Conservation (phyloP, 2,888 invertebrate species). For the Sesia apiformis region DNA sequence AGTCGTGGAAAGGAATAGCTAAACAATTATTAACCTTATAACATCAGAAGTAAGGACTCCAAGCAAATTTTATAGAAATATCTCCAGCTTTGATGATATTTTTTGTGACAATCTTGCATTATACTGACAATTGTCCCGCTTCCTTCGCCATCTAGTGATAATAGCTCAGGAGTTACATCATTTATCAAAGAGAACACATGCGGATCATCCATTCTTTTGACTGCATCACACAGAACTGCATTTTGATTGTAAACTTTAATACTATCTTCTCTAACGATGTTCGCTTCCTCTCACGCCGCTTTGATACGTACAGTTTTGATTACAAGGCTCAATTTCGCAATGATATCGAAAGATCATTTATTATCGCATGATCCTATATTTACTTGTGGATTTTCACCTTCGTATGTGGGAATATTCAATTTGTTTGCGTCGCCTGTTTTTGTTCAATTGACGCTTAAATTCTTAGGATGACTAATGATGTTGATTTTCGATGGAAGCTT, state of each 20-base stretch:
- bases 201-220: conserved; percentile 51
- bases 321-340: not conserved
- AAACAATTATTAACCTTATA: conserved; percentile 22
- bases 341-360: conserved; percentile 38
- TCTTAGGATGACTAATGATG: conserved; percentile 59
- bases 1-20: not conserved
- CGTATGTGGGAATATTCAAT: conserved; percentile 70
- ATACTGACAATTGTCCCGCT: conserved; percentile 50
- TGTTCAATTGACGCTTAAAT: conserved; percentile 68
- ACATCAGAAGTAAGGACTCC: conserved; percentile 9
- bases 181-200: conserved; percentile 62
- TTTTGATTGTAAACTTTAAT: conserved; percentile 57
- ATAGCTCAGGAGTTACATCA: conserved; percentile 59
- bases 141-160: conserved; percentile 48
- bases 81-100: conserved; percentile 15
- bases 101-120: conserved; percentile 44
- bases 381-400: conserved; percentile 70
- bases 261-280: conserved; percentile 41
- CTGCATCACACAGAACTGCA: conserved; percentile 52
- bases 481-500: conserved; percentile 40
- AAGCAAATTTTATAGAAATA: conserved; percentile 2
- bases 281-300: conserved; percentile 17
- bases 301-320: conserved; percentile 13
- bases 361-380: conserved; percentile 57
- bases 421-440: conserved; percentile 69